Evolutionary conservation across 2,888 invertebrate species (phyloP), one percentile per base, ranked within the genome.

Genomic region (Resseliella maxima): DNA sequence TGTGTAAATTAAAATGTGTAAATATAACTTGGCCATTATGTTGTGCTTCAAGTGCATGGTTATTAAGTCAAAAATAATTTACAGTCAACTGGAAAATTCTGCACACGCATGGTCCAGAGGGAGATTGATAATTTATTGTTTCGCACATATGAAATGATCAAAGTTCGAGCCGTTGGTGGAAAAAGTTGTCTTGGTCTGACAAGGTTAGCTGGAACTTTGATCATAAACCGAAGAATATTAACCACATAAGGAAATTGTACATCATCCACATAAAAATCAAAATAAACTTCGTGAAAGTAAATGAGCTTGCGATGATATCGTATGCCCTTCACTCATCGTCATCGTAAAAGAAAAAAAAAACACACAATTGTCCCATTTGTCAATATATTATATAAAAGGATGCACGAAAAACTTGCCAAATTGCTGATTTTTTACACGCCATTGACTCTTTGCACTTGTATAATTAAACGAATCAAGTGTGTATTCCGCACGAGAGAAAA

Each of bases 371-470:
- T 59, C 59, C n/a, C 59, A 24, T 59, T 24, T 6, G 59, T 5
- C 59, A 24, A 59, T n/a, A n/a, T n/a, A n/a, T 59, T 59, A 59
- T 24, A 59, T 59, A 59, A 59, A 50, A 59, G 59, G 59, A 59
- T 59, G 12, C 12, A 24, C 24, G n/a, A 24, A n/a, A 12, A 12
- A 8, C 41, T 8, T 8, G 5, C 12, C 12, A 8, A 18, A 50
- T n/a, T 24, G 59, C 21, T 18, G 10, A 24, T 8, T 24, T 59
- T 59, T n/a, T 59, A 59, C 59, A n/a, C 59, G 59, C 59, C n/a
- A 8, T 18, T 59, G 46, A 50, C 24, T 59, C 24, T 24, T 59
- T 59, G 15, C 59, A 59, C 59, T 24, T 59, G 50, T 50, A 50
- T 50, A 50, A 8, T 15, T 18, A 50, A 15, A 15, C 18, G 46